Evolutionary conservation across 2,113 vertebrate genomes (phyloP).

Genomic region (Naja naja): DNA sequence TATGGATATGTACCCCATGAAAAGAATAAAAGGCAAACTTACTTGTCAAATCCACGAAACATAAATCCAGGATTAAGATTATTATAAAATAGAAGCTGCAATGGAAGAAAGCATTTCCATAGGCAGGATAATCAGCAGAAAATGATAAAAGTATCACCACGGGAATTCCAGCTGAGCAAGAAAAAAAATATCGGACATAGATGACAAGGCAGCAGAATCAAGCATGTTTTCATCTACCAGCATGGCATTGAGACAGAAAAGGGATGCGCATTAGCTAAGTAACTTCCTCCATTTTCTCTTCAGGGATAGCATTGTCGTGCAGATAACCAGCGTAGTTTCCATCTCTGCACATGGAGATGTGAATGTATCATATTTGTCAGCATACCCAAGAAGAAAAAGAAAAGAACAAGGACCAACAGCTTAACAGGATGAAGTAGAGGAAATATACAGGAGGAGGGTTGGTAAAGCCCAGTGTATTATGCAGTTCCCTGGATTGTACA

Average conservation of each 20-base stretch:
- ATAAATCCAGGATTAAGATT: slow-evolving; percentile 29
- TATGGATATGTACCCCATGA: neutral
- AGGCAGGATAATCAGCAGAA: slow-evolving; percentile 45
- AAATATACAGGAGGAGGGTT: neutral
- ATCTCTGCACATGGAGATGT: neutral
- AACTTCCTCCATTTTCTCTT: slow-evolving; percentile 23
- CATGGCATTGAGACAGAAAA: slow-evolving; percentile 31
- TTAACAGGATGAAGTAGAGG: slow-evolving; percentile 5
- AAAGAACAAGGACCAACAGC: slow-evolving; percentile 1
- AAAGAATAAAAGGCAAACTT: neutral
- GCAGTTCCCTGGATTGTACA: neutral
- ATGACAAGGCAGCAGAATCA: slow-evolving; percentile 44
- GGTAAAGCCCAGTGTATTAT: neutral
- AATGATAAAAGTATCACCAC: slow-evolving; percentile 42
- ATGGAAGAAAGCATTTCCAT: slow-evolving; percentile 8
- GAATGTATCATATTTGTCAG: neutral
- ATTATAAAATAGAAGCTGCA: slow-evolving; percentile 23
- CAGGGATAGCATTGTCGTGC: slow-evolving; percentile 38
- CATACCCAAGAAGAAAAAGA: slow-evolving; percentile 7
- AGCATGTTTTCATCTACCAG: slow-evolving; percentile 21
- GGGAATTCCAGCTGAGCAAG: slow-evolving; percentile 36
- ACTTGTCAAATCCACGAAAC: slow-evolving; percentile 3
- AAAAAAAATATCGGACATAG: slow-evolving; percentile 23
- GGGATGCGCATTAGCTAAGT: slow-evolving; percentile 23
- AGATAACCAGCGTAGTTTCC: slow-evolving; percentile 16